These are phyloP conservation scores for Ephestia elutella DNA, from an alignment of 1,140 invertebrate species.

Conservation along the genomic window DNA sequence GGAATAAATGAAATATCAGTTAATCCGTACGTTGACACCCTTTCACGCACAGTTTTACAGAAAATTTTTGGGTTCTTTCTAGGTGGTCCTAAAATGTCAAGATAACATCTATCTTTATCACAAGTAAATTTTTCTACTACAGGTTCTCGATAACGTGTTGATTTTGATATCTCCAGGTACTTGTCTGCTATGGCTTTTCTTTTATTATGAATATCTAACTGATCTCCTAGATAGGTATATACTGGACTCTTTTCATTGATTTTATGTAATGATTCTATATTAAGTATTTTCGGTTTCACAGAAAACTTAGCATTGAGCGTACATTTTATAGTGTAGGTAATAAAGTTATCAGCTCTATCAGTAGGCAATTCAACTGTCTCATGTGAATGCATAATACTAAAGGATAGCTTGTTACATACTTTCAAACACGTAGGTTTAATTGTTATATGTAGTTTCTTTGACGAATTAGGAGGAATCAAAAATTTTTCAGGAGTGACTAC, in stretches of 20 bases:
- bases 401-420: conserved; percentile 34
- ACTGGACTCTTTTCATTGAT: conserved; percentile 34
- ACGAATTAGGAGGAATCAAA: conserved; percentile 43
- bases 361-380: conserved; percentile 14
- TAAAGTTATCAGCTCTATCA: conserved; percentile 30
- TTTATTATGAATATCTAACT: conserved; percentile 29
- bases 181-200: conserved; percentile 28
- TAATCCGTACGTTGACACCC: conserved; percentile 38
- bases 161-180: conserved; percentile 35
- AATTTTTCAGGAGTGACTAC: conserved; percentile 41
- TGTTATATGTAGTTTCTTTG: conserved; percentile 32
- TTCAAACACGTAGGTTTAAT: conserved; percentile 47
- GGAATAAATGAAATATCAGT: conserved; percentile 44
- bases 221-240: conserved; percentile 48
- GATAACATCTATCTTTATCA: conserved; percentile 31
- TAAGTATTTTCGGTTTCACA: conserved; percentile 12
- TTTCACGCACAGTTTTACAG: conserved; percentile 30
- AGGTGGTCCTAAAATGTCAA: conserved; percentile 11
- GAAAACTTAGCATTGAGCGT: conserved; percentile 12
- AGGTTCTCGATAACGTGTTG: conserved; percentile 21
- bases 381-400: conserved; percentile 47
- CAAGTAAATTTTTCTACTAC: conserved; percentile 29
- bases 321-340: conserved; percentile 37
- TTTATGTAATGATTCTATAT: conserved; percentile 52
- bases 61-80: conserved; percentile 23